A percentile compares a stretch with the other conserved stretches of the same genome.
Evolutionary conservation across 2,888 invertebrate genomes (phyloP).

Genomic region (Gastracanthus pulcherrimus): DNA sequence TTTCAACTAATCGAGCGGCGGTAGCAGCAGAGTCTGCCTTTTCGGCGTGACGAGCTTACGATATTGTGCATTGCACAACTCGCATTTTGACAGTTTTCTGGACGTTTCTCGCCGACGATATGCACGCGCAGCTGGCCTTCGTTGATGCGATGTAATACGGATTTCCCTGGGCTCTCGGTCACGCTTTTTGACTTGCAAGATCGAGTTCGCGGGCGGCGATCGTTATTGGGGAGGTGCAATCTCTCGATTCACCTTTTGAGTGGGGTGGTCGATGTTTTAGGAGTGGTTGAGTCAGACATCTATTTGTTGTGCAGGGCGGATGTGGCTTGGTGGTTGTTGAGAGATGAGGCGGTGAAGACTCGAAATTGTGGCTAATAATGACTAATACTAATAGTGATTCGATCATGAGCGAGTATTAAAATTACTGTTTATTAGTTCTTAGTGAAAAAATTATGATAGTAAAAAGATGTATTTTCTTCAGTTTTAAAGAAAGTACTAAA

Average conservation of each 20-base stretch:
- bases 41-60: background rate
- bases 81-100: slow-evolving; percentile 16
- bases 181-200: background rate
- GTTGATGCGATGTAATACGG: background rate
- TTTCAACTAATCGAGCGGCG: background rate
- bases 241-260: background rate
- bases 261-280: too few species aligned
- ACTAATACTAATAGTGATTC: too few species aligned
- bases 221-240: background rate
- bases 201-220: background rate
- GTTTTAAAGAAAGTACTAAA: too few species aligned
- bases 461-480: too few species aligned
- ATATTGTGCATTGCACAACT: background rate
- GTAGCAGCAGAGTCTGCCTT: background rate
- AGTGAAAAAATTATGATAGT: too few species aligned
- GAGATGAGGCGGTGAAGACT: too few species aligned
- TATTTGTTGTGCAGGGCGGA: too few species aligned
- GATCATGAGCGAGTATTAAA: too few species aligned
- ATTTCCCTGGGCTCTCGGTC: background rate
- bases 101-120: slow-evolving; percentile 1
- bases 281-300: too few species aligned
- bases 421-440: too few species aligned
- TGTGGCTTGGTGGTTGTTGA: too few species aligned
- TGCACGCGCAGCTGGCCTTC: slow-evolving; percentile 11
- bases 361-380: too few species aligned